Base-by-base conservation (phyloP, 2,888 invertebrate genomes). In the Drosophila melanosoma region DNA sequence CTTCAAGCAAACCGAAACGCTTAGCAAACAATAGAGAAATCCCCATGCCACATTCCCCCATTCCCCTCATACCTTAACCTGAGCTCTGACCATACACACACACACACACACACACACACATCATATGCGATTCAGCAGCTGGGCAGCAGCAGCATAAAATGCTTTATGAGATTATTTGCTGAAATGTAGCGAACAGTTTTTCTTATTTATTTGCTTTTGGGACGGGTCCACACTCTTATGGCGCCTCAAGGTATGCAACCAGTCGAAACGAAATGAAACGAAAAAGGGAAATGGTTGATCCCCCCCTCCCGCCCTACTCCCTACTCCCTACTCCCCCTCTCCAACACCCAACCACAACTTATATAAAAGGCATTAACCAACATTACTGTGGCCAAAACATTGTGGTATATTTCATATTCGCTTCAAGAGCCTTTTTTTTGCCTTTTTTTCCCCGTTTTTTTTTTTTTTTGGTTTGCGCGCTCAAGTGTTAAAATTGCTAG, bases 101-200 rank as follows among this genome's bases (percentile, higher is more conserved):
- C 68, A 81, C 77, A 83, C 72, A 83, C 74, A 83, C 69, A 29
- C 29, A 29, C 29, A 29, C 83, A 86, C 74, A 82, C 80, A 85
- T 72, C 75, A 84, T 87, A 84, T 84, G 82, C 88, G 79, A 89
- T 82, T 89, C 72, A 76, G 81, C 83, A 83, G 83, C 76, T 82
- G 88, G 83, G 69, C 84, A 69, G 29, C 84, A 69, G 26, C 29
- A 29, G 74, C 76, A 81, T 81, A 73, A 89, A 88, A 82, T 87
- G 90, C 88, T 87, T 89, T 90, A 90, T 87, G 90, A 88, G 87
- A 90, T 87, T 87, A 87, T 90, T 87, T 87, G 90, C 90, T 79
- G 79, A 85, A 85, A 89, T 90, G 85, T 89, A 74, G 87, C 89
- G 83, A 86, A 81, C 65, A 80, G 67, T 73, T 82, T 69, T 73